Evolutionary conservation across 2,888 invertebrate species (phyloP).

Genomic region (Apotomis turbidana): DNA sequence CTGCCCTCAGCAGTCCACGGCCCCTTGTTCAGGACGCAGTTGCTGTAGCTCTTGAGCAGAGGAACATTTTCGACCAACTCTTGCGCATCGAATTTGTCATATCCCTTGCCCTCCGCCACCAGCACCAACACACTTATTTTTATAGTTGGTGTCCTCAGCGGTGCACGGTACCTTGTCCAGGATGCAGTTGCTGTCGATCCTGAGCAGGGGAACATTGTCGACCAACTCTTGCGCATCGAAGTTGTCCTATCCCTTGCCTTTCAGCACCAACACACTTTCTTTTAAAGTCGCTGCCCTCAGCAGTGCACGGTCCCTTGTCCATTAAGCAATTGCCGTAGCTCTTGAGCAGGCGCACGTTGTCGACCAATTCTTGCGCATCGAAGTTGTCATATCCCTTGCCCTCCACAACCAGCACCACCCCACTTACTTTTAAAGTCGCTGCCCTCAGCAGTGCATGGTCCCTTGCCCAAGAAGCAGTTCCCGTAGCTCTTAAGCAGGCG

Average conservation of each 20-base stretch:
- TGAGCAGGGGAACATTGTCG: constrained; percentile 19
- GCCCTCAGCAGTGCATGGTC: constrained; percentile 88
- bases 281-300: constrained; percentile 88
- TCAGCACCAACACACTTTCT: constrained; percentile 76
- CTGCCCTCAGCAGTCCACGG: constrained; percentile 86
- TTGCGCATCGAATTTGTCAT: constrained; percentile 87
- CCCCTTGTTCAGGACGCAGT: constrained; percentile 86
- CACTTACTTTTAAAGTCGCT: constrained; percentile 87
- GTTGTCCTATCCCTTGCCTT: too few species aligned
- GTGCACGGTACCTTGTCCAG: too few species aligned
- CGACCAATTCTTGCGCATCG: constrained; percentile 85
- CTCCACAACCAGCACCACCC: constrained; percentile 66
- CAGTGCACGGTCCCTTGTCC: constrained; percentile 85
- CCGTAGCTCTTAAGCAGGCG: constrained; percentile 87
- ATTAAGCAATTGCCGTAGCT: constrained; percentile 88
- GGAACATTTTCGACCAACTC: constrained; percentile 85
- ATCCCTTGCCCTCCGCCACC: constrained; percentile 84
- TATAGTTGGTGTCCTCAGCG: too few species aligned
- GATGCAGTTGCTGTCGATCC: too few species aligned
- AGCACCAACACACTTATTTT: constrained; percentile 46
- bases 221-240: constrained; percentile 45
- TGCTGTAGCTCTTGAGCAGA: constrained; percentile 86
- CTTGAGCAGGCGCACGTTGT: constrained; percentile 86
- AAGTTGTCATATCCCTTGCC: constrained; percentile 88
- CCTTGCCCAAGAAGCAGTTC: constrained; percentile 86